A percentile compares a stretch with the other conserved stretches of the same genome.
phyloP scores from a whole-genome alignment of 1,140 invertebrate species.

The Sinella curviseta region DNA sequence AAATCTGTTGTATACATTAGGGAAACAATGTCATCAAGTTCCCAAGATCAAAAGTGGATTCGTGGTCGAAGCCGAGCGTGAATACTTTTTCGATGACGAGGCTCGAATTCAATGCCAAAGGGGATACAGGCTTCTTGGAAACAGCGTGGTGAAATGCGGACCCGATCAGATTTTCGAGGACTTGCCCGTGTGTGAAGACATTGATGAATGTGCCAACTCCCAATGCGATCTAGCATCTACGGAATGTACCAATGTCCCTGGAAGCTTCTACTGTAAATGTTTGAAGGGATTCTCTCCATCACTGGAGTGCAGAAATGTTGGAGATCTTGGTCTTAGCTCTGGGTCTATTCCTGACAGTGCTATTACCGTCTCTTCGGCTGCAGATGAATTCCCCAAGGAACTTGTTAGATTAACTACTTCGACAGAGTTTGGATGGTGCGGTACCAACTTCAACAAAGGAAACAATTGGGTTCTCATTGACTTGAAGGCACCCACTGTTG shows the following conservation, averaged over 20 bases:
- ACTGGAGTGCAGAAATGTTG: constrained; percentile 83
- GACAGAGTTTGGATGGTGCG: constrained; percentile 76
- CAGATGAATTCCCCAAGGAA: constrained; percentile 78
- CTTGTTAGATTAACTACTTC: constrained; percentile 74
- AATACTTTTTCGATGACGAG: constrained; percentile 86
- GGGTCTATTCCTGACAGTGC: constrained; percentile 86
- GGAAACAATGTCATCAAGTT: constrained; percentile 75
- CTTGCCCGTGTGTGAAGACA: constrained; percentile 54
- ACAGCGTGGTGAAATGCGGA: constrained; percentile 85
- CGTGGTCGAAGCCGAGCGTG: constrained; percentile 70
- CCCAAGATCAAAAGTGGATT: constrained; percentile 83
- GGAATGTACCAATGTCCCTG: constrained; percentile 85
- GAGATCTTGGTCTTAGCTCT: constrained; percentile 82
- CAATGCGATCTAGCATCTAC: constrained; percentile 88
- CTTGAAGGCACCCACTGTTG: constrained; percentile 83
- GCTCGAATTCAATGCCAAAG: constrained; percentile 87
- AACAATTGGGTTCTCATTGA: constrained; percentile 86
- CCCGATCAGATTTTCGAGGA: constrained; percentile 80
- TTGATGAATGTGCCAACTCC: constrained; percentile 79
- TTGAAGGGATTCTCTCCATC: constrained; percentile 79
- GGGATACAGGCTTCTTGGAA: constrained; percentile 80
- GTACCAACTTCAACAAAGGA: constrained; percentile 76
- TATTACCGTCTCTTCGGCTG: constrained; percentile 79
- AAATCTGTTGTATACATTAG: constrained; percentile 54
- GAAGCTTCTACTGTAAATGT: constrained; percentile 90